A percentile compares a stretch with the other conserved stretches of the same genome.
Conservation (phyloP, 2,888 invertebrate species). For the Panzeria rudis region DNA sequence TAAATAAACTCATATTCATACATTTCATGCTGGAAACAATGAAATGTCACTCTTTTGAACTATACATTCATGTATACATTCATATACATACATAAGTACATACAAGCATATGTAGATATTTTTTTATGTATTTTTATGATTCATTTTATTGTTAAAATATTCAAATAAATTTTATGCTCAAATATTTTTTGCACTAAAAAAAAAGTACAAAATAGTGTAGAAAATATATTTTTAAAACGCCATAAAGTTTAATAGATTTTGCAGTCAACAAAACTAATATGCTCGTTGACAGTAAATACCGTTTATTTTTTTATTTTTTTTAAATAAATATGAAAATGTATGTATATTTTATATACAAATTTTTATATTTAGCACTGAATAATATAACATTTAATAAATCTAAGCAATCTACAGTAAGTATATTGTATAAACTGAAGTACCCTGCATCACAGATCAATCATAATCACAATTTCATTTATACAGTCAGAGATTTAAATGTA, state of each 20-base stretch:
- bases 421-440: background rate
- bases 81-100: background rate
- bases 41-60: constrained; percentile 40
- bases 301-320: constrained; percentile 1
- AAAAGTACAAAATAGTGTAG: background rate
- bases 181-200: constrained; percentile 40
- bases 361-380: background rate
- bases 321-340: background rate
- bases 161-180: constrained; percentile 52
- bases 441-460: too few relatives aligned
- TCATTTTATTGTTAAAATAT: constrained; percentile 25
- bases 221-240: constrained; percentile 58
- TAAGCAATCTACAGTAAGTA: background rate
- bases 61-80: background rate
- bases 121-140: background rate
- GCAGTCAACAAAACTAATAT: constrained; percentile 38
- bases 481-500: too few relatives aligned
- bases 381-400: background rate
- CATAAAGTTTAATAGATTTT: constrained; percentile 69
- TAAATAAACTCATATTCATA: background rate
- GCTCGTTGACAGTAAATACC: constrained; percentile 54
- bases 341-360: background rate
- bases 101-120: background rate
- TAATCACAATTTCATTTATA: too few relatives aligned
- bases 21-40: constrained; percentile 32